phyloP scores from a whole-genome alignment of 2,797 vertebrate genomes.

The Melanotaenia parkinsoni region DNA sequence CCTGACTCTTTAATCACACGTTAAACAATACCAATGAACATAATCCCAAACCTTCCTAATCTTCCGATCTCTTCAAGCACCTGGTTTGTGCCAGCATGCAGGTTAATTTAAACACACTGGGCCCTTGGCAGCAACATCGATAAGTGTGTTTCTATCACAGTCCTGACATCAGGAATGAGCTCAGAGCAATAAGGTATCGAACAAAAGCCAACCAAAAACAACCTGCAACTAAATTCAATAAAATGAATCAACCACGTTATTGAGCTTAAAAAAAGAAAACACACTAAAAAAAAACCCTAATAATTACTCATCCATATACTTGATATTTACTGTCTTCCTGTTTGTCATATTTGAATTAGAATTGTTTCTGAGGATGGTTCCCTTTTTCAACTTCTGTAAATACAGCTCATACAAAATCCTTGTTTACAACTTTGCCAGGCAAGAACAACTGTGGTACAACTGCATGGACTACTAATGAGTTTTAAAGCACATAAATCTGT shows the following conservation, averaged over 20 bases:
- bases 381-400: neutral
- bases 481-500: conserved; percentile 74
- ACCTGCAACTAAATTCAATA: too few relatives aligned
- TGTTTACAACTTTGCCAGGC: conserved; percentile 33
- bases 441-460: conserved; percentile 19
- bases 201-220: neutral
- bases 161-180: too few relatives aligned
- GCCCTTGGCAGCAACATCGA: too few relatives aligned
- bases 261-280: too few relatives aligned
- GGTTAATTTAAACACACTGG: too few relatives aligned
- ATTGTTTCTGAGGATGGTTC: too few relatives aligned
- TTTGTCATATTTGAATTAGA: too few relatives aligned
- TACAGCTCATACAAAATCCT: neutral
- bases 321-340: too few relatives aligned
- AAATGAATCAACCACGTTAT: too few relatives aligned
- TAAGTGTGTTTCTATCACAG: too few relatives aligned
- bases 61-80: neutral
- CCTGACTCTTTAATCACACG: neutral
- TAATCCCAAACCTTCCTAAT: neutral
- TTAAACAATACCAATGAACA: neutral
- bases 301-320: too few relatives aligned
- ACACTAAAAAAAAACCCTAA: too few relatives aligned
- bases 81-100: neutral
- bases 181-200: neutral
- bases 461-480: conserved; percentile 73